Evolutionary conservation across 2,888 invertebrate genomes (phyloP).

Genomic region (Mongoloraphidia duomilia): DNA sequence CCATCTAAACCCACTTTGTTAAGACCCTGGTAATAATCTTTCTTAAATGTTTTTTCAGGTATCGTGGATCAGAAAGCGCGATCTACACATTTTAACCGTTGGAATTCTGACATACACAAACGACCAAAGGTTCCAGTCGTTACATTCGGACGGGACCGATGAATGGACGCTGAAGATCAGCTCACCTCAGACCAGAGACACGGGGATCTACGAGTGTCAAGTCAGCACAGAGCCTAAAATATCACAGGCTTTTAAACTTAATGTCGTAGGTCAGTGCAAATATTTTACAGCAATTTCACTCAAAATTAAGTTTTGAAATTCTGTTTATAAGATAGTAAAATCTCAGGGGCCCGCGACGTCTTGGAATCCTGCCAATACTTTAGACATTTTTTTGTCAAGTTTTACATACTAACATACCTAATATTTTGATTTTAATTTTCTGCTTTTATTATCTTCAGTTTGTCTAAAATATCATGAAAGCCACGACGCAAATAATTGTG

Average conservation of each 20-base stretch:
- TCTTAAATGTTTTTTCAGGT: constrained; percentile 38
- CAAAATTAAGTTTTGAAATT: neutral
- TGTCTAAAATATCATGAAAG: no score
- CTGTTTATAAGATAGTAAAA: constrained; percentile 1
- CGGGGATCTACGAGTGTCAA: constrained; percentile 61
- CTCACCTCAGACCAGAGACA: constrained; percentile 52
- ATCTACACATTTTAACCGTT: constrained; percentile 61
- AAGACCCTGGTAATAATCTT: no score
- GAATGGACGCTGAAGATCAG: constrained; percentile 59
- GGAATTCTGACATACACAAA: constrained; percentile 59
- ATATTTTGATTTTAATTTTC: no score
- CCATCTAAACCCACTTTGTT: no score
- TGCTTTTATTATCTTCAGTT: no score
- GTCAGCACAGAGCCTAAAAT: constrained; percentile 68
- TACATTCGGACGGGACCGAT: constrained; percentile 55
- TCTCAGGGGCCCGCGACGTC: constrained; percentile 11
- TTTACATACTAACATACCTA: no score
- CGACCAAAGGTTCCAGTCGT: constrained; percentile 55
- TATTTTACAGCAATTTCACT: neutral
- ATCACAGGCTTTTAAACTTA: constrained; percentile 56
- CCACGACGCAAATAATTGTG: no score
- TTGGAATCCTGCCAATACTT: neutral
- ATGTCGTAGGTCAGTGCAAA: constrained; percentile 54
- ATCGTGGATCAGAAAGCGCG: constrained; percentile 74
- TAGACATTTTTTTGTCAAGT: constrained; percentile 9